These are phyloP conservation scores for Choloepus hoffmanni DNA, from an alignment of 2,113 vertebrate species.

Conservation along the genomic window DNA sequence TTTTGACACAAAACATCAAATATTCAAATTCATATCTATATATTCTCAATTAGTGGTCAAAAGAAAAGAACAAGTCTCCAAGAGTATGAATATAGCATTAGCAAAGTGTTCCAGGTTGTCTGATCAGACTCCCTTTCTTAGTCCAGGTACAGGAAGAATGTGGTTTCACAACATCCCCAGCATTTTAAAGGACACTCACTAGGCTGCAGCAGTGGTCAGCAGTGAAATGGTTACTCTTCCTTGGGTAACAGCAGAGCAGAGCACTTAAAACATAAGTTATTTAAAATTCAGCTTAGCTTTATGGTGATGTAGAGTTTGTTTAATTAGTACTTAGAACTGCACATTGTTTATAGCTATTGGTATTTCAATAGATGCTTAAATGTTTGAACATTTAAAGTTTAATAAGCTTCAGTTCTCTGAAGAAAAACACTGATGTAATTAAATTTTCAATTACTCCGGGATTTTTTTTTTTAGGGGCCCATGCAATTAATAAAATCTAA, in stretches of 20 bases:
- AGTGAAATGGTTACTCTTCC: slow-evolving; percentile 67
- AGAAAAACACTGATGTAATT: slow-evolving; percentile 86
- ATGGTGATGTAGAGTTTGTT: slow-evolving; percentile 84
- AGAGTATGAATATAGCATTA: neutral
- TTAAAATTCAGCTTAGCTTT: slow-evolving; percentile 88
- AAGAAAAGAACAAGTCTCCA: neutral
- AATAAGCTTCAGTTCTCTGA: slow-evolving; percentile 86
- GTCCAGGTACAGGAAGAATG: neutral
- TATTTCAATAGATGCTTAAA: slow-evolving; percentile 87
- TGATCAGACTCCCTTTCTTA: neutral
- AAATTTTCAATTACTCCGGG: slow-evolving; percentile 87
- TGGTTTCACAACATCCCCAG: neutral
- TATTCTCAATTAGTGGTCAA: neutral
- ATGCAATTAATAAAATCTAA: slow-evolving; percentile 88
- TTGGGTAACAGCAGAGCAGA: slow-evolving; percentile 1
- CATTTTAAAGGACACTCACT: neutral
- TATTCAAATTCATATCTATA: neutral
- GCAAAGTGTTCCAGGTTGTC: neutral
- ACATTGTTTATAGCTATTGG: slow-evolving; percentile 86
- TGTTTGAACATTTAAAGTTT: slow-evolving; percentile 87
- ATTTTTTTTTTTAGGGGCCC: slow-evolving; percentile 60
- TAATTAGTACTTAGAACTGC: slow-evolving; percentile 88
- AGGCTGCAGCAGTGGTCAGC: neutral
- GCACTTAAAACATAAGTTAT: slow-evolving; percentile 81
- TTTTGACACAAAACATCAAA: slow-evolving; percentile 21